A percentile compares a stretch with the other conserved stretches of the same genome.
Evolutionary conservation across 1,140 invertebrate genomes (phyloP).

Genomic region (Drosophila lowei): DNA sequence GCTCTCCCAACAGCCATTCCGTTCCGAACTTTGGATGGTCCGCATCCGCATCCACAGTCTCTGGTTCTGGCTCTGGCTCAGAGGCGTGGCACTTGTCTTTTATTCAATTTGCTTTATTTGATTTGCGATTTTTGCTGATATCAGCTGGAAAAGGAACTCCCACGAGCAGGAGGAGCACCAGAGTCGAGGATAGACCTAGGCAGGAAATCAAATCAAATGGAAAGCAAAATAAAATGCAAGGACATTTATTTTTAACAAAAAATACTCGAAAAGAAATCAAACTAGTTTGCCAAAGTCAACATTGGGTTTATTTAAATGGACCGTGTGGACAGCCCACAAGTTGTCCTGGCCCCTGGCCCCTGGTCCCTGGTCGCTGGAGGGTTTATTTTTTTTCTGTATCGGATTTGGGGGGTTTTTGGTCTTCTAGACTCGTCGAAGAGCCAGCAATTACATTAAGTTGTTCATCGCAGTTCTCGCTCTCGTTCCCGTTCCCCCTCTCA

Average conservation of each 20-base stretch:
- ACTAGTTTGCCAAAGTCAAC: constrained; percentile 58
- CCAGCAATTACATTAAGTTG: constrained; percentile 71
- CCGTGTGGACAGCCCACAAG: constrained; percentile 57
- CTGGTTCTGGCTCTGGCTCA: constrained; percentile 2
- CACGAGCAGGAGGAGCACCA: constrained; percentile 1
- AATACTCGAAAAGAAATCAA: constrained; percentile 31
- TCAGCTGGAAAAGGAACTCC: constrained; percentile 49
- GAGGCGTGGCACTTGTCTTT: constrained; percentile 69
- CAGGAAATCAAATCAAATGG: constrained; percentile 71
- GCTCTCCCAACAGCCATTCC: too few relatives aligned
- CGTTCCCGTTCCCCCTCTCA: constrained; percentile 2
- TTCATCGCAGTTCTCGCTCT: constrained; percentile 17
- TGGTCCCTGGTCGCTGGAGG: background rate
- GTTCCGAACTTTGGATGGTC: background rate
- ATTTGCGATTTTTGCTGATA: constrained; percentile 78
- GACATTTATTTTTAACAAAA: constrained; percentile 55
- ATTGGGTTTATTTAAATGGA: constrained; percentile 75
- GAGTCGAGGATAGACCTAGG: constrained; percentile 38
- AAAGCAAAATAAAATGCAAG: constrained; percentile 61
- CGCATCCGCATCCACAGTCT: background rate
- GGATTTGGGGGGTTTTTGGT: constrained; percentile 32
- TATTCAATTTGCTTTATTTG: constrained; percentile 81
- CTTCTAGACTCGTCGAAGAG: constrained; percentile 24
- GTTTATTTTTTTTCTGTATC: constrained; percentile 9
- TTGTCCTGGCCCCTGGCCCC: background rate